Percentiles rank a stretch among this genome's conserved stretches.
Evolutionary conservation across 1,140 invertebrate genomes (phyloP).

Genomic region (Drosophila simulans): DNA sequence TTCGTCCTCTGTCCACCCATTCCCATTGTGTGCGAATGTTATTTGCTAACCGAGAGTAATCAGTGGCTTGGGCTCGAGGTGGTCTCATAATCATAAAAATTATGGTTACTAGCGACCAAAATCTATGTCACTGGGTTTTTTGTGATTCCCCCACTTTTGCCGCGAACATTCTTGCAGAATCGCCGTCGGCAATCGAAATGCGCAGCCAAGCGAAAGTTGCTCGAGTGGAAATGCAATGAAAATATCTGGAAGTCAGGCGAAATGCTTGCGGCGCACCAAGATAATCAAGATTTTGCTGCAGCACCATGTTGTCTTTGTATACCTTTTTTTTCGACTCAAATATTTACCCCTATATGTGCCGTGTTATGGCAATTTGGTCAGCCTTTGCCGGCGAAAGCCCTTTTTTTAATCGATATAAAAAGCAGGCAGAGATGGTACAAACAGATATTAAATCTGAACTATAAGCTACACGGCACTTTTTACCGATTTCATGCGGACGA

Average conservation of each 20-base stretch:
- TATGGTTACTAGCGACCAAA: constrained; percentile 79
- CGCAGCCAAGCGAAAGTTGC: constrained; percentile 64
- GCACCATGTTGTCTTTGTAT: constrained; percentile 36
- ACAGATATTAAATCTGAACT: constrained; percentile 31
- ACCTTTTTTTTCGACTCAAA: constrained; percentile 16
- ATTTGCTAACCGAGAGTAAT: constrained; percentile 82
- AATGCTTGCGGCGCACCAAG: constrained; percentile 64
- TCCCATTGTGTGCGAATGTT: constrained; percentile 73
- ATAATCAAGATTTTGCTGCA: constrained; percentile 73
- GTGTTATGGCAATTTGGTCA: constrained; percentile 32
- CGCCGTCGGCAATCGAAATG: constrained; percentile 65
- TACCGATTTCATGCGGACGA: background rate
- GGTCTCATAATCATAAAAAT: constrained; percentile 83
- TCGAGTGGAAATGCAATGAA: constrained; percentile 75
- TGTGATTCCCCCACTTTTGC: constrained; percentile 3
- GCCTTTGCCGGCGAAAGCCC: constrained; percentile 8
- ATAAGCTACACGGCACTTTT: constrained; percentile 15
- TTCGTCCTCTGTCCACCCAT: constrained; percentile 1
- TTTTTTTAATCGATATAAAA: constrained; percentile 41
- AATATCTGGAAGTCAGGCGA: constrained; percentile 71
- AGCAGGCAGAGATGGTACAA: constrained; percentile 1
- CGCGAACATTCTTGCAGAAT: background rate
- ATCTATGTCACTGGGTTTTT: constrained; percentile 69
- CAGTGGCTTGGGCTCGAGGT: constrained; percentile 63
- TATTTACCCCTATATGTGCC: constrained; percentile 20